These are phyloP conservation scores for Lepidonotus clava DNA, from an alignment of 2,888 invertebrate genomes.

Conservation along the genomic window DNA sequence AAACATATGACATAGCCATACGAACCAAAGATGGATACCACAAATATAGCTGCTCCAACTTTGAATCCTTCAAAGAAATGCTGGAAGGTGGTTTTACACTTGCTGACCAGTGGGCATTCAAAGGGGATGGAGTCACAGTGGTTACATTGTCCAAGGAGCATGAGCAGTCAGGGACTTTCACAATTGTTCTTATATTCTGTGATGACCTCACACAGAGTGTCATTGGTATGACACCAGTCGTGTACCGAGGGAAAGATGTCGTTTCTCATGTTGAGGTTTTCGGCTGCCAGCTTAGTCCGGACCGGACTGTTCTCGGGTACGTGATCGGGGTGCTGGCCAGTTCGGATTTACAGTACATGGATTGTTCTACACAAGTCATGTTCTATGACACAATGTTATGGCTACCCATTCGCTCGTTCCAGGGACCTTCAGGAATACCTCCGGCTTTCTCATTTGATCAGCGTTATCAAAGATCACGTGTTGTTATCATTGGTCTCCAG, in stretches of 20 bases:
- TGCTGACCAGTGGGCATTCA: not conserved
- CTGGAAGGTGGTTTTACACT: not conserved
- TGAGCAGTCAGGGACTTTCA: not conserved
- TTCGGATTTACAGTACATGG: not conserved
- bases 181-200: not conserved
- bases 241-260: not conserved
- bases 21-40: not conserved
- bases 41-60: not conserved
- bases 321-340: not conserved
- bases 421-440: not conserved
- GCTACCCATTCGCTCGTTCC: constrained; percentile 4
- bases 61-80: not conserved
- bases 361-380: not conserved
- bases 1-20: not conserved
- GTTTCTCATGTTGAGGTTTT: constrained; percentile 6
- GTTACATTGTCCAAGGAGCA: not conserved
- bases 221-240: not conserved
- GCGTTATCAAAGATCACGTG: not conserved
- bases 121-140: not conserved
- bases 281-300: not conserved
- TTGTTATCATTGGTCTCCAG: not conserved
- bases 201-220: not conserved
- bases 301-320: not conserved
- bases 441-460: constrained; percentile 6
- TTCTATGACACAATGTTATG: constrained; percentile 6